These are phyloP conservation scores for Leucopsar rothschildi DNA, from an alignment of 2,113 vertebrate species.

Conservation along the genomic window DNA sequence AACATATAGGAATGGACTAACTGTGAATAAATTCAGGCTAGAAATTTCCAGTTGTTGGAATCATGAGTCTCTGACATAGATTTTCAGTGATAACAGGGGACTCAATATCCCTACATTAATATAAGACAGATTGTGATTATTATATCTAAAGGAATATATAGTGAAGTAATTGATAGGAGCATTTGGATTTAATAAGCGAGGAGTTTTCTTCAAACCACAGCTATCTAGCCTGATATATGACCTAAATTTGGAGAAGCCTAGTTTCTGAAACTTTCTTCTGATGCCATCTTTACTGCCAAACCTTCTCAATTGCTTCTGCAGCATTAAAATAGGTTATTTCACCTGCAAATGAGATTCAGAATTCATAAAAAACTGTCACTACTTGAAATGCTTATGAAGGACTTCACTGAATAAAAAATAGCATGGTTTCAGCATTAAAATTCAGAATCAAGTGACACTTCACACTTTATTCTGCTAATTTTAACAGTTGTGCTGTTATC, in stretches of 20 bases:
- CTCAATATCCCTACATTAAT: neutral
- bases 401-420: conserved; percentile 43
- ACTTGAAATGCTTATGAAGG: conserved; percentile 26
- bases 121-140: neutral
- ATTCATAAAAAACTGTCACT: neutral
- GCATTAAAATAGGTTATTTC: neutral
- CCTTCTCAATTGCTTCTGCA: neutral
- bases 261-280: neutral
- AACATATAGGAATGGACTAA: neutral
- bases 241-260: neutral
- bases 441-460: conserved; percentile 61
- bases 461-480: conserved; percentile 67
- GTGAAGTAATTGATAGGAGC: neutral
- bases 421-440: conserved; percentile 47
- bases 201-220: neutral
- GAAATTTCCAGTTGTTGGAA: neutral
- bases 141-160: neutral
- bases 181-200: neutral
- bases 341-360: conserved; percentile 30
- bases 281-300: neutral
- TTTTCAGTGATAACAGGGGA: neutral
- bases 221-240: neutral
- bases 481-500: conserved; percentile 47
- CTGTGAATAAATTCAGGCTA: neutral
- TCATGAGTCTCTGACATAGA: neutral